A percentile compares a stretch with the other conserved stretches of the same genome.
Conservation (phyloP, 1,140 invertebrate species). For the Notospermus geniculatus region DNA sequence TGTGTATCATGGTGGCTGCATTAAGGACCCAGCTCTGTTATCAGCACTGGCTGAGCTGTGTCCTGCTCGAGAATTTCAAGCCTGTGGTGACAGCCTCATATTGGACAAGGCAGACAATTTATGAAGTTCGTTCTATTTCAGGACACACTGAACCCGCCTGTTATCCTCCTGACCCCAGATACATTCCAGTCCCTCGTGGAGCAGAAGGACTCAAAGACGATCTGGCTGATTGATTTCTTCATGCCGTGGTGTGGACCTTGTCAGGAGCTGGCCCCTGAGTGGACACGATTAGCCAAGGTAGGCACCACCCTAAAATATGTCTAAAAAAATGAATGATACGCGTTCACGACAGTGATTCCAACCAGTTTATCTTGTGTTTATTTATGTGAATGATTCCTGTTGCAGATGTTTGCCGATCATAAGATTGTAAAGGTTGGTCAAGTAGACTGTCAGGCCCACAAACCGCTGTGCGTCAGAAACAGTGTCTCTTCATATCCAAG, state of each 20-base stretch:
- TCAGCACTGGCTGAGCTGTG: background rate
- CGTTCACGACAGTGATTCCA: too few relatives aligned
- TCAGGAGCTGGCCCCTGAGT: slow-evolving; percentile 64
- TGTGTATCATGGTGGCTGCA: too few relatives aligned
- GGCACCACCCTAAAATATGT: background rate
- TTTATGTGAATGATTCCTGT: slow-evolving; percentile 11
- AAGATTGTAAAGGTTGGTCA: slow-evolving; percentile 65
- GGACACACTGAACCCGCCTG: slow-evolving; percentile 61
- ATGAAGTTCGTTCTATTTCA: slow-evolving; percentile 27
- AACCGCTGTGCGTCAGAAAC: slow-evolving; percentile 62
- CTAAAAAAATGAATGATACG: slow-evolving; percentile 7
- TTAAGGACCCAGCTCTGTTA: too few relatives aligned
- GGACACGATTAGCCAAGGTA: slow-evolving; percentile 63
- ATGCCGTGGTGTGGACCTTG: slow-evolving; percentile 71
- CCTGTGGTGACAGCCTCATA: background rate
- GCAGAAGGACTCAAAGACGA: slow-evolving; percentile 55
- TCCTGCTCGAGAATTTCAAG: background rate
- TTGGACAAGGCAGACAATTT: background rate
- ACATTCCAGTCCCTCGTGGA: slow-evolving; percentile 62
- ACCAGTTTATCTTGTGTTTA: background rate
- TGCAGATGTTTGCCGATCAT: slow-evolving; percentile 52
- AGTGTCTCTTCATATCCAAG: slow-evolving; percentile 69
- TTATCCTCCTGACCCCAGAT: slow-evolving; percentile 60
- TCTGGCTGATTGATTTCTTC: slow-evolving; percentile 71
- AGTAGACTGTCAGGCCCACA: slow-evolving; percentile 68